Base-by-base conservation (phyloP, 2,113 vertebrate species). In the Heptranchias perlo region DNA sequence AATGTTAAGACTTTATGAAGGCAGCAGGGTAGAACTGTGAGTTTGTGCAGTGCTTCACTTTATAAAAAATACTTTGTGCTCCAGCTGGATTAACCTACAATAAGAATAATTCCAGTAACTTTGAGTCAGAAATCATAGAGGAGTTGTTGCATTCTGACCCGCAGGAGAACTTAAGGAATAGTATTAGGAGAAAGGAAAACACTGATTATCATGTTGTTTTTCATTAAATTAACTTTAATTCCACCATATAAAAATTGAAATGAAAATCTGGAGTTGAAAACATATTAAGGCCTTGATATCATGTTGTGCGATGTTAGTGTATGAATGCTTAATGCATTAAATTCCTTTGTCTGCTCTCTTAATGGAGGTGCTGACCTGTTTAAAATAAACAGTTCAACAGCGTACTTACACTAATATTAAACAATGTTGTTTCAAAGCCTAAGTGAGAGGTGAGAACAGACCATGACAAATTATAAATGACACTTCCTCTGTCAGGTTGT, bases 381-480 rank as follows among this genome's bases (percentile, higher is more conserved):
- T 64, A 64, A 93, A 93, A 62, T 61, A 93, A 93, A 62, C 89
- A 64, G 16, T 93, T 93, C 58, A 93, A 21, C 16, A 61, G 35
- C 35, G 16, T 93, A 39, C 44, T 58, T 64, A 21, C 31, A 62
- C 58, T 93, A 39, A 93, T 93, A 93, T 93, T 58, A 39, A 93
- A 21, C 89, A 39, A 93, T 64, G 35, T 23, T 93, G 64, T 62
- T 93, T 64, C 31, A 62, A n/a, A 93, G 58, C 58, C 16, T 62
- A 62, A 93, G 58, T 93, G 89, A 62, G 89, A 93, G 58, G 58
- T 93, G 58, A 62, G 89, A 64, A 62, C 58, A 92, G 58, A 93
- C 58, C 89, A 93, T 93, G 89, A 93, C 89, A 93, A 93, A 93
- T 93, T 35, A 93, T 58, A 93, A 61, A 62, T 64, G 89, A 93